Percentiles rank a stretch among this genome's conserved stretches.
These are phyloP conservation scores for Spodoptera frugiperda DNA, from an alignment of 1,140 invertebrate genomes.

Conservation along the genomic window DNA sequence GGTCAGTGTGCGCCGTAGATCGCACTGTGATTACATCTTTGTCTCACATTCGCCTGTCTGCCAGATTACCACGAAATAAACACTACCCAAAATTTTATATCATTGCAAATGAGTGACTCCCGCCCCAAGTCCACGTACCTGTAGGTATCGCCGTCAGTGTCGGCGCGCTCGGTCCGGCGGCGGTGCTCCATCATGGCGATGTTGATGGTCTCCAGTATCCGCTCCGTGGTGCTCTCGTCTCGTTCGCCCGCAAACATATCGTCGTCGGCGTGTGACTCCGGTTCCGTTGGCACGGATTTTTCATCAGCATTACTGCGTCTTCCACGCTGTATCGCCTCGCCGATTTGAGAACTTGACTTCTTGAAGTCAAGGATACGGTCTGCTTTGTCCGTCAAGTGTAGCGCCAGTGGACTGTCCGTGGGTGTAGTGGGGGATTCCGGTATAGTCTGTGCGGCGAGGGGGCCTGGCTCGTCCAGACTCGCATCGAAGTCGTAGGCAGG, in stretches of 20 bases:
- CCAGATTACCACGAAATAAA: no score
- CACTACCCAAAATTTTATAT: no score
- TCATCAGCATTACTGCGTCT: slow-evolving; percentile 41
- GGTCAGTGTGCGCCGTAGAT: no score
- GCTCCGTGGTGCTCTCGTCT: neutral
- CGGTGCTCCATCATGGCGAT: neutral
- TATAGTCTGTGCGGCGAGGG: slow-evolving; percentile 69
- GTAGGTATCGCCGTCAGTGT: neutral
- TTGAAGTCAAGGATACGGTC: slow-evolving; percentile 78
- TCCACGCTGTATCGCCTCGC: slow-evolving; percentile 72
- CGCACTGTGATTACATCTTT: neutral
- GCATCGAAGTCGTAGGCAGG: slow-evolving; percentile 90
- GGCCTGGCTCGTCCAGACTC: slow-evolving; percentile 62
- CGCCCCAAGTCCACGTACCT: no score
- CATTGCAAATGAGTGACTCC: no score
- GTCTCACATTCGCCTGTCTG: no score
- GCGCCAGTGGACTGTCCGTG: slow-evolving; percentile 59
- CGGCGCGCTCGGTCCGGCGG: neutral
- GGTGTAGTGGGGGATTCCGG: slow-evolving; percentile 77
- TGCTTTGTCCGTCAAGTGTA: slow-evolving; percentile 67
- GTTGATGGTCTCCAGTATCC: no score
- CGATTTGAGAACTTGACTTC: slow-evolving; percentile 76
- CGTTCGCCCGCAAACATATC: slow-evolving; percentile 29
- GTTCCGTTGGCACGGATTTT: neutral
- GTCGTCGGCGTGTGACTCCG: slow-evolving; percentile 52